A percentile compares a stretch with the other conserved stretches of the same genome.
phyloP scores from a whole-genome alignment of 2,797 vertebrate genomes.

The Epinephelus malabaricus region DNA sequence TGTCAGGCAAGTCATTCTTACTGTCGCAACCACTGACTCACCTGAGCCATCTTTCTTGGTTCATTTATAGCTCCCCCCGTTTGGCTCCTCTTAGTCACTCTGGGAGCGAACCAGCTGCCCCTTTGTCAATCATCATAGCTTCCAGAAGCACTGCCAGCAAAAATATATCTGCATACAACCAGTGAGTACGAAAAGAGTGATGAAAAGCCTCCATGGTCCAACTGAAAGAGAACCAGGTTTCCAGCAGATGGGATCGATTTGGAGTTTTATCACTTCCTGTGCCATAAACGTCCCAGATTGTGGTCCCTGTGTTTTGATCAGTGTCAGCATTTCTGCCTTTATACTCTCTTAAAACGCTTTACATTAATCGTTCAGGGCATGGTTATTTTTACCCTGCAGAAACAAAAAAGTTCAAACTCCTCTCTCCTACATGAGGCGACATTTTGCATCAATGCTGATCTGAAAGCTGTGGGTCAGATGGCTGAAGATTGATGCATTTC shows the following conservation, averaged over 20 bases:
- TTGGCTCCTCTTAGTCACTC: conserved; percentile 44
- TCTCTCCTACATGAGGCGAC: not conserved
- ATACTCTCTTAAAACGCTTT: conserved; percentile 67
- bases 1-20: not conserved
- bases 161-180: conserved; percentile 44
- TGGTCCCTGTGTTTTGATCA: conserved; percentile 74
- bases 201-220: conserved; percentile 48
- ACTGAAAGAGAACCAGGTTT: conserved; percentile 67
- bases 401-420: conserved; percentile 20
- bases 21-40: not conserved
- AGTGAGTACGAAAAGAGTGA: conserved; percentile 41
- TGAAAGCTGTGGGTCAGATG: conserved; percentile 21
- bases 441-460: not conserved
- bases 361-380: conserved; percentile 47
- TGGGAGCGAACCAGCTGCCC: conserved; percentile 26
- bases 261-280: conserved; percentile 86
- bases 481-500: conserved; percentile 15
- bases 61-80: conserved; percentile 31
- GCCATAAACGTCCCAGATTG: conserved; percentile 81
- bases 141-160: conserved; percentile 51
- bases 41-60: conserved; percentile 18
- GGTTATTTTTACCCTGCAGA: conserved; percentile 38
- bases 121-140: conserved; percentile 54
- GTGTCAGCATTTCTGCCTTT: conserved; percentile 78
- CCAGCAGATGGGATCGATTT: conserved; percentile 85